These are phyloP conservation scores for Eidolon helvum DNA, from an alignment of 2,113 vertebrate species.

Conservation along the genomic window DNA sequence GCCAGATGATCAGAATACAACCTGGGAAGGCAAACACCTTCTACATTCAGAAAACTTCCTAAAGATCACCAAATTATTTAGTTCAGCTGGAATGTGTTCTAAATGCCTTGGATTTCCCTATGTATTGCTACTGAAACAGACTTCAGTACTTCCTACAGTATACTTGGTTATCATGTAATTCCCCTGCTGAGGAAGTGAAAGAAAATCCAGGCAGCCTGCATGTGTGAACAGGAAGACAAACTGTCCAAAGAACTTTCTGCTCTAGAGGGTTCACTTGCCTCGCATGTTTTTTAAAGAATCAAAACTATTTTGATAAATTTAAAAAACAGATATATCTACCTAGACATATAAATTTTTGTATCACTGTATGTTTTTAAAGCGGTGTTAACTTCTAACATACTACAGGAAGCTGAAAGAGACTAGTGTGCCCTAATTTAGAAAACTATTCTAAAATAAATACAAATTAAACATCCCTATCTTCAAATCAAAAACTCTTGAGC, in stretches of 20 bases:
- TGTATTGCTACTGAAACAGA: not conserved
- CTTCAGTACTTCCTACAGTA: not conserved
- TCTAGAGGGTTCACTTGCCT: not conserved
- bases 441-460: constrained; percentile 23
- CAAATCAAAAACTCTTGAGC: not conserved
- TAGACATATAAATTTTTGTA: not conserved
- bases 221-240: not conserved
- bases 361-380: not conserved
- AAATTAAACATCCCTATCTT: not conserved
- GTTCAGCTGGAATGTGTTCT: not conserved
- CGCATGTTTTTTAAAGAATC: not conserved
- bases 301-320: not conserved
- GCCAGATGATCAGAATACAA: not conserved
- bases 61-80: not conserved
- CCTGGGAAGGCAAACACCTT: not conserved
- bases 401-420: not conserved
- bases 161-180: not conserved
- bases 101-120: not conserved
- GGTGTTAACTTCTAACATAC: not conserved
- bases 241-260: constrained; percentile 1
- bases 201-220: not conserved
- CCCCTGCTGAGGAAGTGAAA: not conserved
- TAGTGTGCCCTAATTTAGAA: not conserved
- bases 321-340: not conserved
- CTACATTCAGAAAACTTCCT: not conserved